Evolutionary conservation across 2,888 invertebrate species (phyloP).

Genomic region (Melieria crassipennis): DNA sequence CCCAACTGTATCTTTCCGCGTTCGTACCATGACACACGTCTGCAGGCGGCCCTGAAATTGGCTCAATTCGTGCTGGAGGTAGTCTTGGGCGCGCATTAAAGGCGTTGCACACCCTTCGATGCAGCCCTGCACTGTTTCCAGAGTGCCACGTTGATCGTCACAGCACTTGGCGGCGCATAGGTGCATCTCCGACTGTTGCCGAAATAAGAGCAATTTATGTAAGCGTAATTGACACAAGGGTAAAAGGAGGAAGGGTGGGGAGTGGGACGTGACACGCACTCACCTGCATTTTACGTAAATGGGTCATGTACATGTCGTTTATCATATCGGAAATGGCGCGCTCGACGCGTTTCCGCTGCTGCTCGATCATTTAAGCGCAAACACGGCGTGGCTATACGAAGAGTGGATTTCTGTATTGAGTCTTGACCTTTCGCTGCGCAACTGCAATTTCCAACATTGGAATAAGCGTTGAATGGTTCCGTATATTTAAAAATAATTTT

Average conservation of each 20-base stretch:
- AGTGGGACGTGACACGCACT: constrained; percentile 13
- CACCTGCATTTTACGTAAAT: constrained; percentile 57
- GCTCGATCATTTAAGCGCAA: constrained; percentile 49
- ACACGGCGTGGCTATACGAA: background rate
- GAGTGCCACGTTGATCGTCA: constrained; percentile 50
- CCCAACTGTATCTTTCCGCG: background rate
- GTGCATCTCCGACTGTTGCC: constrained; percentile 54
- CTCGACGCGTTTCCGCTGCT: constrained; percentile 55
- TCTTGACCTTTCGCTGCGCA: no score
- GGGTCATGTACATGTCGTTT: constrained; percentile 55
- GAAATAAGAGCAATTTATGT: no score
- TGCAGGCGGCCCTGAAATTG: constrained; percentile 55
- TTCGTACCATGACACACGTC: constrained; percentile 53
- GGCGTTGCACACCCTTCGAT: constrained; percentile 58
- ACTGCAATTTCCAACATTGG: no score
- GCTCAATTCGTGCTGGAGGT: constrained; percentile 55
- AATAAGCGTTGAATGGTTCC: background rate
- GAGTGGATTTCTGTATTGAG: background rate
- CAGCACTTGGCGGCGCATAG: constrained; percentile 56
- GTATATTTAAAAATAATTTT: constrained; percentile 17
- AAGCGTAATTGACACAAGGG: no score
- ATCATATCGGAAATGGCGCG: constrained; percentile 56
- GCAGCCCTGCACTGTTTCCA: constrained; percentile 57
- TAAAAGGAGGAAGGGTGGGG: no score
- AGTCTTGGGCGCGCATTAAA: constrained; percentile 56